phyloP scores from a whole-genome alignment of 2,888 invertebrate species.

The Plusia festucae region DNA sequence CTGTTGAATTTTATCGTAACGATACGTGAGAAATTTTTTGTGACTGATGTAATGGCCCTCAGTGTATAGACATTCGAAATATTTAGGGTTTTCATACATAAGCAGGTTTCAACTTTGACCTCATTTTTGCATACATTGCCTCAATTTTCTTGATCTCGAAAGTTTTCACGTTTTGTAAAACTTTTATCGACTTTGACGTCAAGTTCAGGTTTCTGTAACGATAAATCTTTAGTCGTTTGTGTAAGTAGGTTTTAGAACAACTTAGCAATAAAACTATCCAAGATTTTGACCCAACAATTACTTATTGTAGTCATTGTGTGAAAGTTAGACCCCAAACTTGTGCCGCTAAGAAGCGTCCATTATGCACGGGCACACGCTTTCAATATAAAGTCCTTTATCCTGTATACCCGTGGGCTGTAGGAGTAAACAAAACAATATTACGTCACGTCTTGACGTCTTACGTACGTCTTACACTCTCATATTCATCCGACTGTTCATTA shows the following conservation, averaged over 20 bases:
- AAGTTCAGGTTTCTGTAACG: not conserved
- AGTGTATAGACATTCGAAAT: not conserved
- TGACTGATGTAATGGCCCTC: not conserved
- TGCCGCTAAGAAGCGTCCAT: constrained; percentile 3
- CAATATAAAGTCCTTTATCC: constrained; percentile 4
- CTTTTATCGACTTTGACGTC: not conserved
- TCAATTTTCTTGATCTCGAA: no score
- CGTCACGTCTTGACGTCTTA: constrained; percentile 1
- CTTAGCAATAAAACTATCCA: not conserved
- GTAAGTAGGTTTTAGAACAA: not conserved
- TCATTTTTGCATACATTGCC: not conserved
- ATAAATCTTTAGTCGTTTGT: not conserved
- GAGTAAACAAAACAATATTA: constrained; percentile 4
- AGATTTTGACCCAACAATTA: constrained; percentile 2
- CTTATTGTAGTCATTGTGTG: constrained; percentile 2
- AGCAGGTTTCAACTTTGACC: not conserved
- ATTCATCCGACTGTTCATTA: not conserved
- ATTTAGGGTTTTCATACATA: not conserved
- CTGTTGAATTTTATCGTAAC: not conserved
- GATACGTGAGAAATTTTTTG: constrained; percentile 5
- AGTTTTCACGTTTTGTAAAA: not conserved
- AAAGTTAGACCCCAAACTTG: not conserved
- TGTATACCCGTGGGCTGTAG: not conserved
- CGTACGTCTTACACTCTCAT: not conserved
- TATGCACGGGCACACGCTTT: constrained; percentile 3